Base-by-base conservation (phyloP, 2,113 vertebrate species). In the Vireo altiloquus region DNA sequence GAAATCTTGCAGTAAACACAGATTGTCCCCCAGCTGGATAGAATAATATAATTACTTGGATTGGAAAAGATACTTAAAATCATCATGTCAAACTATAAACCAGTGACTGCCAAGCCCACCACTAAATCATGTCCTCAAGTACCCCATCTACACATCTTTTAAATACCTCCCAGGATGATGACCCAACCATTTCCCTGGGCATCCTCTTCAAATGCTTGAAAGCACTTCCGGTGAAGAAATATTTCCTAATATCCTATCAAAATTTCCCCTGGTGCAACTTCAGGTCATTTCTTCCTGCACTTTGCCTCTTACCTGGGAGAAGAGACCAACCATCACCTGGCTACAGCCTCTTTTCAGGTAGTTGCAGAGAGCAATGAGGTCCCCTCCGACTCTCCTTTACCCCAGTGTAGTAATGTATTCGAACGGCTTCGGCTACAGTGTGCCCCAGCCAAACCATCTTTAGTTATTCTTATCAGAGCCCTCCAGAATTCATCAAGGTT, bases 291-390 rank as follows among this genome's bases (percentile, higher is more conserved):
- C 17, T 42, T 31, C 33, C 39, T 9, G 11, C 52, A 31, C 25
- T 56, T 40, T 19, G 3, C 37, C 46, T 63, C 28, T 63, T 40
- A 46, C 5, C 7, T 52, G 37, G 6, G 6, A 85, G 37, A 80
- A 57, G 42, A 47, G 11, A 57, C 2, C 2, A 4, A 37, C 15
- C 5, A 7, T 14, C 11, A 31, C 10, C 9, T 69, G 6, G 1
- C 7, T 64, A 33, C 24, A 57, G 15, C 25, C 21, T 50, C 33
- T 21, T 75, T 69, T 50, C 17, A 23, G 9, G 17, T 3, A 35
- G 5, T 3, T 50, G 6, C 17, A 74, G 33, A 61, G 23, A 74
- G 17, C 11, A 7, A 14, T n/a, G 15, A 49, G 30, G 10, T 31
- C 19, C 6, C 22, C 3, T 4, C 10, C 6, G 4, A n/a, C 8